Percentiles rank a stretch among this genome's conserved stretches.
Conservation (phyloP, 2,113 vertebrate genomes). For the Trogon surrucura region DNA sequence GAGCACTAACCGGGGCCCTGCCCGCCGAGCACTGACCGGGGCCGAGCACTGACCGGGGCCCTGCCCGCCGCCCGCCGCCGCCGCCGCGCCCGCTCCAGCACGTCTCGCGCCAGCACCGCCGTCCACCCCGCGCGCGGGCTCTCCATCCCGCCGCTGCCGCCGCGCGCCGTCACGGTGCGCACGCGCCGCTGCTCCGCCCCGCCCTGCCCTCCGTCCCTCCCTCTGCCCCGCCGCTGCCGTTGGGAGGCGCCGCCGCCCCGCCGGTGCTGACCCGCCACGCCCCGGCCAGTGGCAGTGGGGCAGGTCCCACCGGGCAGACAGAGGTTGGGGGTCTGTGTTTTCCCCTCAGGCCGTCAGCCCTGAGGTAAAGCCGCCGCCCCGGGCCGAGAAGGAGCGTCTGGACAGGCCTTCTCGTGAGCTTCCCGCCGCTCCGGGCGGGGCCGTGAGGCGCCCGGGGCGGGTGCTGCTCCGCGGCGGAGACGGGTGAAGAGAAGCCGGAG, state of each 20-base stretch:
- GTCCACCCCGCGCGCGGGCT: no score
- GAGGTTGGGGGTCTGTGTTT: rapidly evolving
- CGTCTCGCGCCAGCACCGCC: no score
- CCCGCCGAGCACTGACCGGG: constrained; percentile 74
- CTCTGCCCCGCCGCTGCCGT: background rate
- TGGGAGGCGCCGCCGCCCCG: background rate
- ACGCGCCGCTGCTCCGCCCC: background rate
- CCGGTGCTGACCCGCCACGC: background rate
- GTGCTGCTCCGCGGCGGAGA: background rate
- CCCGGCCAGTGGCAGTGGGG: rapidly evolving
- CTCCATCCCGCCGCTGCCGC: no score
- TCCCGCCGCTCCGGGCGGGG: no score
- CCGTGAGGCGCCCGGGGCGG: no score
- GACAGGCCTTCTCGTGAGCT: background rate
- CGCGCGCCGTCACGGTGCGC: no score
- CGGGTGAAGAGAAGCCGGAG: no score
- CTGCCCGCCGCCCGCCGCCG: no score
- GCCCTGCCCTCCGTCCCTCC: background rate
- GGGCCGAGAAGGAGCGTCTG: no score
- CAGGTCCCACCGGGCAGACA: rapidly evolving
- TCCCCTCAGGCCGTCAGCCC: background rate
- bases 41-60: no score
- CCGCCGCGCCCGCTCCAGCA: no score
- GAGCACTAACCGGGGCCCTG: no score
- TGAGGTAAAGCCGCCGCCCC: background rate